These are phyloP conservation scores for Capra hircus DNA, from an alignment of 2,113 vertebrate species.

Conservation along the genomic window DNA sequence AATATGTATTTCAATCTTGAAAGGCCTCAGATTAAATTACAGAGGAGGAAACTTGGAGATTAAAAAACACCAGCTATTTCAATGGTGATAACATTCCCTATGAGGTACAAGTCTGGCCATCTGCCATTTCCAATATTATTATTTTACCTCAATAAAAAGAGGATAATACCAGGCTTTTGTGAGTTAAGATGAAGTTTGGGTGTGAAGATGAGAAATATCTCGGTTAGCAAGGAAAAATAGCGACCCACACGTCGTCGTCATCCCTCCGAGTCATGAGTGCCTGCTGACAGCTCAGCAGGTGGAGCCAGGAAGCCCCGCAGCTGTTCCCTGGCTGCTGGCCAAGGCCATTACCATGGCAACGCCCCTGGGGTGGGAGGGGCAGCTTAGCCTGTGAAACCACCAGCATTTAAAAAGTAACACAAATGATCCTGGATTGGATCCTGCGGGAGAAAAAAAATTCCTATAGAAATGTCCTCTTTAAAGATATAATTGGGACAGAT, in stretches of 20 bases:
- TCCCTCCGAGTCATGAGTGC: neutral
- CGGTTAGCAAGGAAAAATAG: neutral
- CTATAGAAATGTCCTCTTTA: neutral
- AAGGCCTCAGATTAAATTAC: neutral
- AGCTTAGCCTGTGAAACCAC: neutral
- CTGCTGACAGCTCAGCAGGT: neutral
- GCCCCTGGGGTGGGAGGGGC: neutral
- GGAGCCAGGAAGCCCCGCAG: neutral
- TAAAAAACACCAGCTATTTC: neutral
- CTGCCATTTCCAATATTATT: neutral
- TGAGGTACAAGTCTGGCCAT: neutral
- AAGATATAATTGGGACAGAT: neutral
- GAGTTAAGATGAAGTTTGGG: neutral
- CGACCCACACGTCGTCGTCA: neutral
- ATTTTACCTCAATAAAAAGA: constrained; percentile 2
- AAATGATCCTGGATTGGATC: neutral
- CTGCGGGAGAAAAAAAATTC: neutral
- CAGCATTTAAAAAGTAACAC: neutral
- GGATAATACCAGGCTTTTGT: neutral
- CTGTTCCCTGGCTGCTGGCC: neutral
- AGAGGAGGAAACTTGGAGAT: neutral
- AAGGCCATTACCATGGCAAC: constrained; percentile 35
- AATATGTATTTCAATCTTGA: neutral
- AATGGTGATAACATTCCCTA: neutral
- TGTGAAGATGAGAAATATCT: neutral